A percentile compares a stretch with the other conserved stretches of the same genome.
phyloP scores from a whole-genome alignment of 2,888 invertebrate species.

The Drosophila antonietae region DNA sequence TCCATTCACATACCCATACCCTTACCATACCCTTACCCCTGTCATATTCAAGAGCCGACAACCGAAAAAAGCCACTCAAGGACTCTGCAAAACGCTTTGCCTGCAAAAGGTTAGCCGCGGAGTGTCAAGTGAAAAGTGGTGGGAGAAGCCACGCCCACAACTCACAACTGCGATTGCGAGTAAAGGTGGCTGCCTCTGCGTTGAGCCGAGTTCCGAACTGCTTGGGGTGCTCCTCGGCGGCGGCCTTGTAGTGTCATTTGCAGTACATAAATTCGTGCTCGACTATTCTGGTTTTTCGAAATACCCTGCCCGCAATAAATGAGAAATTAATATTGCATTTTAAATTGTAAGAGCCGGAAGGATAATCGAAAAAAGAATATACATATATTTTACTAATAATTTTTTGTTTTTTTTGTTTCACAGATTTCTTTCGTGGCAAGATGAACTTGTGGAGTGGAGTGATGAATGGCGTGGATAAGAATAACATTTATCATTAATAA shows the following conservation, averaged over 20 bases:
- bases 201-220: slow-evolving; percentile 10
- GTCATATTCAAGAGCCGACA: slow-evolving; percentile 42
- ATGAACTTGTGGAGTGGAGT: too few relatives aligned
- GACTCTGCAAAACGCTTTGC: slow-evolving; percentile 72
- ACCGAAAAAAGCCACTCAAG: slow-evolving; percentile 70
- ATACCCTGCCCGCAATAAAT: slow-evolving; percentile 27
- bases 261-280: slow-evolving; percentile 67
- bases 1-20: neutral
- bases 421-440: too few relatives aligned
- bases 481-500: neutral
- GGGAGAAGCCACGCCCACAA: slow-evolving; percentile 40
- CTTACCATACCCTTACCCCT: neutral
- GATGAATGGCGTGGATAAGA: too few relatives aligned
- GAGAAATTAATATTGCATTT: neutral
- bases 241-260: slow-evolving; percentile 75
- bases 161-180: slow-evolving; percentile 29
- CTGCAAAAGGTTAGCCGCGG: slow-evolving; percentile 75
- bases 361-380: neutral
- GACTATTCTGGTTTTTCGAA: slow-evolving; percentile 1
- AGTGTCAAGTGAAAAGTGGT: slow-evolving; percentile 68
- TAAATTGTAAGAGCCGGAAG: neutral
- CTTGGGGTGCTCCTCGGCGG: slow-evolving; percentile 37
- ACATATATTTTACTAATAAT: too few relatives aligned
- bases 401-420: too few relatives aligned
- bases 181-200: neutral